Evolutionary conservation across 1,140 invertebrate genomes (phyloP).

Genomic region (Trichomalopsis sarcophagae): DNA sequence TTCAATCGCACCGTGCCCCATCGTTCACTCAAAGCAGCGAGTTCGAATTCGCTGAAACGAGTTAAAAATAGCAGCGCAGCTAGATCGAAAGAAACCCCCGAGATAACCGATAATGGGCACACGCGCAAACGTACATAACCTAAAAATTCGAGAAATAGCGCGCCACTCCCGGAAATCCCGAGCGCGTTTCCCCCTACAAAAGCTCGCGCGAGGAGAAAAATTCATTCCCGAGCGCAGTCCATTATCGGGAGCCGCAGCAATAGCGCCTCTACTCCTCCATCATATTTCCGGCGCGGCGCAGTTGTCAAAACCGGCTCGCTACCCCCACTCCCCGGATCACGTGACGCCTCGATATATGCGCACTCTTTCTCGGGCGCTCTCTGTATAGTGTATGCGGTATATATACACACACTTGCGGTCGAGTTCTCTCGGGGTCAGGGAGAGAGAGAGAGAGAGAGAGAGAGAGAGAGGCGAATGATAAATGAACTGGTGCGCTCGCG

Average conservation of each 20-base stretch:
- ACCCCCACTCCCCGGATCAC: background rate
- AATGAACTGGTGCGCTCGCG: slow-evolving; percentile 22
- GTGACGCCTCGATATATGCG: slow-evolving; percentile 4
- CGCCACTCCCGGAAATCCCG: background rate
- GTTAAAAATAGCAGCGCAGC: too few species aligned
- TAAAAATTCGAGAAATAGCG: background rate
- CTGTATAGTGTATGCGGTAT: background rate
- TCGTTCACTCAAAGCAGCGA: background rate
- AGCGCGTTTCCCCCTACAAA: background rate
- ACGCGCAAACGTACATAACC: background rate
- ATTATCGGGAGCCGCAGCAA: background rate
- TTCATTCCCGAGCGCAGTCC: background rate
- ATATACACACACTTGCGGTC: background rate
- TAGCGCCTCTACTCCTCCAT: slow-evolving; percentile 23
- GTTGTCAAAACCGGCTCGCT: slow-evolving; percentile 31
- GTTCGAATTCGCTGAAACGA: background rate
- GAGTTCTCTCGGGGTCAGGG: slow-evolving; percentile 1
- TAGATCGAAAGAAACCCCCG: too few species aligned
- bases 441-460: background rate
- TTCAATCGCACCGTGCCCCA: background rate
- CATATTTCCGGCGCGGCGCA: slow-evolving; percentile 14
- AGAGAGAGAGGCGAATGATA: slow-evolving; percentile 28
- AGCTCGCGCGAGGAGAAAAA: background rate
- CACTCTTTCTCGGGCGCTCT: background rate
- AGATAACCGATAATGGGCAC: background rate